These are phyloP conservation scores for Caenorhabditis afra DNA, from an alignment of 2,888 invertebrate species.

Conservation along the genomic window DNA sequence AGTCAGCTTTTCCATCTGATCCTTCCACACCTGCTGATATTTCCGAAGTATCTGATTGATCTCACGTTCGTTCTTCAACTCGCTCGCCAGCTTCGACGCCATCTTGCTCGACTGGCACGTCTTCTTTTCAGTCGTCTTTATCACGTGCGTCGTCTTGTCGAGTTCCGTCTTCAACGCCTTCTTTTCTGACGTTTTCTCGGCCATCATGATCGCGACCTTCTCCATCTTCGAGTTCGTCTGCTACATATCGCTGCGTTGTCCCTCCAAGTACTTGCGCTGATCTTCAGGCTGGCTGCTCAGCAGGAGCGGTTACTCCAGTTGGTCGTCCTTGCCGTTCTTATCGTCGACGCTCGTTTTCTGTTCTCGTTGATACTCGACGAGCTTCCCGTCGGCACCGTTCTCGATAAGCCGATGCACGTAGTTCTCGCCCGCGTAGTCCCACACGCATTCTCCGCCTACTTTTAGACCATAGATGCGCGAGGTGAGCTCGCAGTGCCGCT, in stretches of 20 bases:
- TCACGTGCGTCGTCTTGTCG: slow-evolving; percentile 52
- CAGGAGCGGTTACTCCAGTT: slow-evolving; percentile 96
- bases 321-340: slow-evolving; percentile 84
- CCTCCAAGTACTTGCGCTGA: slow-evolving; percentile 89
- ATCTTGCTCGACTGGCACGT: slow-evolving; percentile 86
- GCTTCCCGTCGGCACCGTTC: slow-evolving; percentile 78
- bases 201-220: slow-evolving; percentile 81
- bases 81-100: slow-evolving; percentile 82
- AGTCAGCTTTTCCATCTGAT: slow-evolving; percentile 83
- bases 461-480: slow-evolving; percentile 96
- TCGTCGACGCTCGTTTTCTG: slow-evolving; percentile 32
- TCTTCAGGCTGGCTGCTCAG: slow-evolving; percentile 95
- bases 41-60: slow-evolving; percentile 87
- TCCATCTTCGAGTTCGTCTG: slow-evolving; percentile 84
- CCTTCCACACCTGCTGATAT: slow-evolving; percentile 86
- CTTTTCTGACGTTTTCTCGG: slow-evolving; percentile 83
- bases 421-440: slow-evolving; percentile 99
- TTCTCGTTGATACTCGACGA: slow-evolving; percentile 84
- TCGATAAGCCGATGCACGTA: slow-evolving; percentile 96
- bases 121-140: slow-evolving; percentile 85
- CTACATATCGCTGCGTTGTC: slow-evolving; percentile 83
- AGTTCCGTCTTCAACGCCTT: slow-evolving; percentile 67
- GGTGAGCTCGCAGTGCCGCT: slow-evolving; percentile 93
- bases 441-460: slow-evolving; percentile 90
- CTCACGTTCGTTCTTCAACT: slow-evolving; percentile 76